Percentiles rank a stretch among this genome's conserved stretches.
Evolutionary conservation across 2,888 invertebrate species (phyloP).

Genomic region (Drosophila phalerata): DNA sequence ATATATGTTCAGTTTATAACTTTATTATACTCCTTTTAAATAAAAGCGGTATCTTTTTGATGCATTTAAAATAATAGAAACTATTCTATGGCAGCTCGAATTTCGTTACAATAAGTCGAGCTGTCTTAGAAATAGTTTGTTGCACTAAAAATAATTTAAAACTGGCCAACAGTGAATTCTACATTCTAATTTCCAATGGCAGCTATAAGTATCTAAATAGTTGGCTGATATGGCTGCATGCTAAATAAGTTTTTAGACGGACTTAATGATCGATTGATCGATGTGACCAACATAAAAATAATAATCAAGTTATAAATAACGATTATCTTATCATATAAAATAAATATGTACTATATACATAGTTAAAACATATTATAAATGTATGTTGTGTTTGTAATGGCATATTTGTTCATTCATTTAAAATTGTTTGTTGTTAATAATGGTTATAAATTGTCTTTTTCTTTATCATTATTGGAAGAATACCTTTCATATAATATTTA

Average conservation of each 20-base stretch:
- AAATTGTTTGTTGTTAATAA: neutral
- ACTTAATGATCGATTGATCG: conserved; percentile 4
- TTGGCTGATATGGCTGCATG: conserved; percentile 17
- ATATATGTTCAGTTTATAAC: neutral
- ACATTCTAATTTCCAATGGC: conserved; percentile 2
- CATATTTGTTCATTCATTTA: conserved; percentile 23
- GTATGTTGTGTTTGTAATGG: conserved; percentile 16
- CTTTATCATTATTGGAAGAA: conserved; percentile 16
- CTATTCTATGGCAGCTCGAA: conserved; percentile 1
- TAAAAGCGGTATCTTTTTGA: neutral
- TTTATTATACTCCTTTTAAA: neutral
- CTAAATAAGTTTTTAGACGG: conserved; percentile 7
- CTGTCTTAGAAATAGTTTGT: neutral
- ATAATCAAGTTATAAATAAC: neutral
- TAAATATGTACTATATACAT: conserved; percentile 4
- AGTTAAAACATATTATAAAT: conserved; percentile 3
- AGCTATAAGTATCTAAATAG: neutral
- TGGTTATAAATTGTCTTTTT: conserved; percentile 14
- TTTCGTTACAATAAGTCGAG: neutral
- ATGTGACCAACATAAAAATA: conserved; percentile 1
- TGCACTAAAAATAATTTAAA: conserved; percentile 2
- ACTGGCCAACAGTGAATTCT: conserved; percentile 4
- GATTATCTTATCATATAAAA: neutral
- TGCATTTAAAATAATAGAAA: neutral
- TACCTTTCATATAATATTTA: conserved; percentile 9